phyloP scores from a whole-genome alignment of 2,113 vertebrate genomes.

The Elephantulus edwardii region DNA sequence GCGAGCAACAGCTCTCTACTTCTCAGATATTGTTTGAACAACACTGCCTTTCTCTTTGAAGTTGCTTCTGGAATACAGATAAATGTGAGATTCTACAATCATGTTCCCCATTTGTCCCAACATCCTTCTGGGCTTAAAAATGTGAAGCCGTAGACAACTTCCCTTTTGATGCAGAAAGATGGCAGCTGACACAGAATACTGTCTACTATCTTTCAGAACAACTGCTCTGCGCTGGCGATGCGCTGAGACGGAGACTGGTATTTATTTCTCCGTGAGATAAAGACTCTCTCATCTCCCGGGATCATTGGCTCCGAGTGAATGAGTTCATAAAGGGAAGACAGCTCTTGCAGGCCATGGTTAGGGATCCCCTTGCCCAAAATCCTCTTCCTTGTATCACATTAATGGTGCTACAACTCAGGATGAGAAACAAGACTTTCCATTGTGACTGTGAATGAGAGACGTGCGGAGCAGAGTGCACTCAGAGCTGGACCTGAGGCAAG shows the following conservation, averaged over 20 bases:
- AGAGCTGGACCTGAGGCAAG: not conserved
- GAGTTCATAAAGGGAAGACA: constrained; percentile 38
- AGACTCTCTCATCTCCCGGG: constrained; percentile 47
- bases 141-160: constrained; percentile 14
- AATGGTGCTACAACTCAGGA: constrained; percentile 28
- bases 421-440: constrained; percentile 32
- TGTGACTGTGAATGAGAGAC: not conserved
- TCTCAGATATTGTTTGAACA: not conserved
- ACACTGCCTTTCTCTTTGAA: not conserved
- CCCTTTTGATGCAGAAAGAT: not conserved
- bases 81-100: not conserved
- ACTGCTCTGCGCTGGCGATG: constrained; percentile 36
- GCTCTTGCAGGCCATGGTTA: constrained; percentile 12
- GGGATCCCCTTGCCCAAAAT: constrained; percentile 41
- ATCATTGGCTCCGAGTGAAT: constrained; percentile 72
- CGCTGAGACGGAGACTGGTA: constrained; percentile 53
- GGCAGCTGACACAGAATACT: not conserved
- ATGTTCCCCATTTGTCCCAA: not conserved
- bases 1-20: not conserved
- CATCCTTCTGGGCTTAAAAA: not conserved
- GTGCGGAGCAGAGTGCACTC: not conserved
- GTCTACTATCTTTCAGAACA: constrained; percentile 33
- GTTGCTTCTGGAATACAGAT: not conserved
- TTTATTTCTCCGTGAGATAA: constrained; percentile 69
- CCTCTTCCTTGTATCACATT: constrained; percentile 58